Evolutionary conservation across 1,140 invertebrate genomes (phyloP).

Genomic region (Micrasema minimum): DNA sequence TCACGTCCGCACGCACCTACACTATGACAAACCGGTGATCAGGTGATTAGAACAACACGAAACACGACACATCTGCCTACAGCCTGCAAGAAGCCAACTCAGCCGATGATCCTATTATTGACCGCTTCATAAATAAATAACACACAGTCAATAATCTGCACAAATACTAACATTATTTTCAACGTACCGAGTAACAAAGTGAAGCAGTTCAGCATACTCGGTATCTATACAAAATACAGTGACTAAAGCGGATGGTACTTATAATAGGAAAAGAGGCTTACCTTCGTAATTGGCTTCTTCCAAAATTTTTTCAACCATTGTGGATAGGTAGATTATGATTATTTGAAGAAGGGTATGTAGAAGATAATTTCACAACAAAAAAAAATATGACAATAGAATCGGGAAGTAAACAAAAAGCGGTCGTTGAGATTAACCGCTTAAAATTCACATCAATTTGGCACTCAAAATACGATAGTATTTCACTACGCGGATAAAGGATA

Average conservation of each 20-base stretch:
- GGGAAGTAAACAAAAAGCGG: slow-evolving; percentile 41
- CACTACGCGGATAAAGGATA: slow-evolving; percentile 35
- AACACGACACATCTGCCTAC: slow-evolving; percentile 44
- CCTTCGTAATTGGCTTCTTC: slow-evolving; percentile 67
- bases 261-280: slow-evolving; percentile 55
- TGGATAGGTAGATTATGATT: slow-evolving; percentile 57
- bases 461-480: slow-evolving; percentile 59
- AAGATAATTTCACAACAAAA: slow-evolving; percentile 58
- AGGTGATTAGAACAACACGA: slow-evolving; percentile 40
- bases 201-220: neutral
- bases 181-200: neutral
- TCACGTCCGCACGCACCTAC: slow-evolving; percentile 2
- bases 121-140: too few species aligned
- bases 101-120: neutral
- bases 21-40: slow-evolving; percentile 12
- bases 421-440: slow-evolving; percentile 42
- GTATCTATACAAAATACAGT: too few species aligned
- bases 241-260: too few species aligned
- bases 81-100: slow-evolving; percentile 2
- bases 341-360: slow-evolving; percentile 57
- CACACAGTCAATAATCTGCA: too few species aligned
- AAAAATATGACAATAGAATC: slow-evolving; percentile 46
- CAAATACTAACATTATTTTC: too few species aligned
- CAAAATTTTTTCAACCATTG: slow-evolving; percentile 68
- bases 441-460: slow-evolving; percentile 41